phyloP scores from a whole-genome alignment of 1,140 invertebrate species.

The Idris sp. region DNA sequence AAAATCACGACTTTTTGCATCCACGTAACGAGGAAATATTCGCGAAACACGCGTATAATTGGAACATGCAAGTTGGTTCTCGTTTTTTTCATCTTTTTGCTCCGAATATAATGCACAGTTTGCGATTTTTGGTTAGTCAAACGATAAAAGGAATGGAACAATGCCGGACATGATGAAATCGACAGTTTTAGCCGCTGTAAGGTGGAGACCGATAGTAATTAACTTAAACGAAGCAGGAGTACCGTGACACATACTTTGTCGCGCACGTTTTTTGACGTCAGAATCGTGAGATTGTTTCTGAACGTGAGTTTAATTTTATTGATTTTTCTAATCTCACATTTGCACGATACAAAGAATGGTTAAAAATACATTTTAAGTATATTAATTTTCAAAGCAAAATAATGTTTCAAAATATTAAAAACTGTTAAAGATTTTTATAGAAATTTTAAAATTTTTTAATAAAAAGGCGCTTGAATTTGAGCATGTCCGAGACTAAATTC shows the following conservation, averaged over 20 bases:
- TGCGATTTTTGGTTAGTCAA: conserved; percentile 11
- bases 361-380: too few species aligned
- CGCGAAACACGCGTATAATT: conserved; percentile 24
- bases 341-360: not conserved
- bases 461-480: conserved; percentile 6
- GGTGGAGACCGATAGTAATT: conserved; percentile 66
- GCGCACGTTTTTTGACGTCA: conserved; percentile 71
- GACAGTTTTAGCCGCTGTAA: conserved; percentile 61
- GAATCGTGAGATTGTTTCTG: conserved; percentile 64
- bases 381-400: too few species aligned
- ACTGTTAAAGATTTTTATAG: too few species aligned
- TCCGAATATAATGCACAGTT: not conserved
- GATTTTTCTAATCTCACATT: not conserved
- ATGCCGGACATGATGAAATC: conserved; percentile 65
- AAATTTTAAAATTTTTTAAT: too few species aligned
- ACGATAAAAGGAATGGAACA: conserved; percentile 10
- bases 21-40: too few species aligned
- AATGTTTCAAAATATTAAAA: too few species aligned
- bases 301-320: too few species aligned
- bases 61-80: too few species aligned
- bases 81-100: too few species aligned
- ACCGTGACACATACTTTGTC: conserved; percentile 77
- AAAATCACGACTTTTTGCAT: too few species aligned
- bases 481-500: conserved; percentile 32
- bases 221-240: conserved; percentile 73